Evolutionary conservation across 92 coral and sea anemone genomes (phyloP), one percentile per base, ranked within the genome.

Genomic region (Scolanthus callimorphus): DNA sequence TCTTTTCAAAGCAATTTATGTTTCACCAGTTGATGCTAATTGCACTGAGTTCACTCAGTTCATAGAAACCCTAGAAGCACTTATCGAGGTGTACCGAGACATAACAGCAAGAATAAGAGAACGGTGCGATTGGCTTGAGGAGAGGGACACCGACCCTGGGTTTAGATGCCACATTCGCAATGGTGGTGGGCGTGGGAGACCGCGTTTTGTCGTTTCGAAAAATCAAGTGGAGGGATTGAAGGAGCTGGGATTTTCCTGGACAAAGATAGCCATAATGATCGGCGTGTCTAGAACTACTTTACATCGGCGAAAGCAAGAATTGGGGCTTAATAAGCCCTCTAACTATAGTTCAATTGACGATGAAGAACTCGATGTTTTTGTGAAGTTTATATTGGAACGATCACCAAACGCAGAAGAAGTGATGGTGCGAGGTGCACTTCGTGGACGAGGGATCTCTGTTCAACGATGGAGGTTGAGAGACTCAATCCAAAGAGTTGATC

Each of bases 141-240:
- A 53, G 31, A 53, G 59, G 31, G 31, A 53, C 59, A 17, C 59
- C 23, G 59, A 53, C 31, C 30, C 19, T 27, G 59, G 59, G 3
- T 53, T 53, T 53, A 53, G 59, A 53, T 53, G 59, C 23, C 59
- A 53, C 31, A 25, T 26, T 53, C 59, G 30, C 31, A 53, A 53
- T 53, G 59, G 28, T 25, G 59, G 59, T 26, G 59, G 59, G 19
- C 59, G 38, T 23, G 59, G 59, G 38, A 69, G 76, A 49, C 76
- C 76, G 20, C 30, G 66, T 21, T 59, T 69, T 20, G 62, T 49
- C 20, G 57, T 69, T n/a, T 21, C 44, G 12, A 69, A 69, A 44
- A 31, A 69, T 21, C 67, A 69, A 20, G 54, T 69, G 15, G 66
- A 69, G 49, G 44, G 55, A n/a, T n/a, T n/a, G n/a, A n/a, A n/a